A percentile compares a stretch with the other conserved stretches of the same genome.
Conservation (phyloP, 2,888 invertebrate species). For the Trichopria drosophilae region DNA sequence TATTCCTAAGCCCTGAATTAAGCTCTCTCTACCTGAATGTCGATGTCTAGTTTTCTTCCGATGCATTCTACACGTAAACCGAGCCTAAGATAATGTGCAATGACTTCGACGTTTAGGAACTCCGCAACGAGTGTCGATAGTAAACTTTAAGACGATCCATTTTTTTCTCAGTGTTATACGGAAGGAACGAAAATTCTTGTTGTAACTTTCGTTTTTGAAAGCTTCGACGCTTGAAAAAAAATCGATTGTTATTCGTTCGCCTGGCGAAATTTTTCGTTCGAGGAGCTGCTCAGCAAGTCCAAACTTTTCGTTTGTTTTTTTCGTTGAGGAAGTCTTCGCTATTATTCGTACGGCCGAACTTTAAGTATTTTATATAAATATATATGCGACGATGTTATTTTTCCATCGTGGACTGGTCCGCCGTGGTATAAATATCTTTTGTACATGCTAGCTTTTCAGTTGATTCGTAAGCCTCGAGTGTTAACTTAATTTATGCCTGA, state of each 20-base stretch:
- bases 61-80: too few relatives aligned
- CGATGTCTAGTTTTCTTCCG: too few relatives aligned
- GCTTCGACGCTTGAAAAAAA: slow-evolving; percentile 12
- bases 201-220: background rate
- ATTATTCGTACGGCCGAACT: too few relatives aligned
- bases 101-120: too few relatives aligned
- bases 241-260: slow-evolving; percentile 16
- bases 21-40: slow-evolving; percentile 20
- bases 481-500: slow-evolving; percentile 42
- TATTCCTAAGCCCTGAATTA: slow-evolving; percentile 37
- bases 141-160: too few relatives aligned
- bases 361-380: slow-evolving; percentile 38
- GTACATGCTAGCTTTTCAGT: slow-evolving; percentile 43
- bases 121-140: too few relatives aligned
- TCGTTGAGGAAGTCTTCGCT: too few relatives aligned
- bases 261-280: slow-evolving; percentile 8
- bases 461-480: slow-evolving; percentile 39
- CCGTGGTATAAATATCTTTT: slow-evolving; percentile 45
- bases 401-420: slow-evolving; percentile 47
- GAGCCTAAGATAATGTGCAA: too few relatives aligned
- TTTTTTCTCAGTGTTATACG: too few relatives aligned
- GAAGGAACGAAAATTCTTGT: slow-evolving; percentile 3
- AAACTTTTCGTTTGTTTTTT: slow-evolving; percentile 16
- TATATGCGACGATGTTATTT: slow-evolving; percentile 40
- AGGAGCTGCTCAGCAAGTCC: slow-evolving; percentile 1